These are phyloP conservation scores for Caenorhabditis angaria DNA, from an alignment of 2,888 invertebrate species.

Conservation along the genomic window DNA sequence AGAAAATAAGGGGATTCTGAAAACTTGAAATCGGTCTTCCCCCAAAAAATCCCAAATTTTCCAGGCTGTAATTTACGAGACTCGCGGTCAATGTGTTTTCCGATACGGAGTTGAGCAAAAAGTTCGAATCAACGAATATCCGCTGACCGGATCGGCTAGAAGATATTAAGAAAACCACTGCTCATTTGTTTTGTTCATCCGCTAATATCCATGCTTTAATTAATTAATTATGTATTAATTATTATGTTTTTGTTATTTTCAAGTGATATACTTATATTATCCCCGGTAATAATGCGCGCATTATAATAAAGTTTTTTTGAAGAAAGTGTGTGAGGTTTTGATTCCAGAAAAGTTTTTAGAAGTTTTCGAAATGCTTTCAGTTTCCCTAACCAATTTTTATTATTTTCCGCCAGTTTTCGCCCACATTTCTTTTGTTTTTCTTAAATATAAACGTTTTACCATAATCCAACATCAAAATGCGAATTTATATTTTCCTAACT, in stretches of 20 bases:
- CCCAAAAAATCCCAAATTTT: slow-evolving; percentile 13
- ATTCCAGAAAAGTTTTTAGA: no score
- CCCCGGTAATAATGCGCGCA: slow-evolving; percentile 1
- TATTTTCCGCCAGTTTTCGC: no score
- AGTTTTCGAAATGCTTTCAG: no score
- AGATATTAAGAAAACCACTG: neutral
- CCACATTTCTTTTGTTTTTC: no score
- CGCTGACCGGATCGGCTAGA: neutral
- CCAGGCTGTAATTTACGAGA: slow-evolving; percentile 64
- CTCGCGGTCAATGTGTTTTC: slow-evolving; percentile 73
- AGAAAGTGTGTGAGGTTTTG: no score
- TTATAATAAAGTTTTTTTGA: no score
- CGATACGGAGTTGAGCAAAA: slow-evolving; percentile 74
- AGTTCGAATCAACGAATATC: slow-evolving; percentile 71
- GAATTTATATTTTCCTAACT: no score
- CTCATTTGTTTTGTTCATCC: neutral
- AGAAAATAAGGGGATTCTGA: neutral
- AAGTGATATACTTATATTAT: neutral
- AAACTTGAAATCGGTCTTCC: neutral
- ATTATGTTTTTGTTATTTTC: neutral
- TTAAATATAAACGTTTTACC: no score
- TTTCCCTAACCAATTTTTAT: no score
- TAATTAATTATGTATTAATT: neutral
- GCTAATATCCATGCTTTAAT: neutral
- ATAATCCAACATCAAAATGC: no score